Conservation (phyloP, 2,113 vertebrate genomes). For the Aphyosemion australe region DNA sequence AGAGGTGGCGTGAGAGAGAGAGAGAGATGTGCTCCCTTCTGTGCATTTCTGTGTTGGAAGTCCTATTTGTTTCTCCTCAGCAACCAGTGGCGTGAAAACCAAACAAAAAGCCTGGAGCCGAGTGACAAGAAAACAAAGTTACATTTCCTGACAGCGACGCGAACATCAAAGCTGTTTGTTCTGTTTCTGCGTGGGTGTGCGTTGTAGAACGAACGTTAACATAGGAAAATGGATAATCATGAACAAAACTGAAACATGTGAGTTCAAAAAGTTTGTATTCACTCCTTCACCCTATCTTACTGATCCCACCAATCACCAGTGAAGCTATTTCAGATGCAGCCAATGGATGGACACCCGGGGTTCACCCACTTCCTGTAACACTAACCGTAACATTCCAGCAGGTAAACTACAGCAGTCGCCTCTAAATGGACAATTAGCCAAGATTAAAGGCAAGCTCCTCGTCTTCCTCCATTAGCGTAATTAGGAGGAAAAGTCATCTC, state of each 20-base stretch:
- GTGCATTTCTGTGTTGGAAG: constrained; percentile 25
- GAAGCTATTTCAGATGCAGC: constrained; percentile 27
- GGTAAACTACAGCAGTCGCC: constrained; percentile 71
- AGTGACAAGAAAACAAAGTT: constrained; percentile 53
- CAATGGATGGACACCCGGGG: constrained; percentile 46
- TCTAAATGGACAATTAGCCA: constrained; percentile 76
- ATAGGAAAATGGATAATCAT: neutral
- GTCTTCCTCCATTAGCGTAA: constrained; percentile 73
- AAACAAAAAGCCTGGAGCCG: constrained; percentile 56
- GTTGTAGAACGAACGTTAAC: neutral
- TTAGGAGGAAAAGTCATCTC: constrained; percentile 76
- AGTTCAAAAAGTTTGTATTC: constrained; percentile 19
- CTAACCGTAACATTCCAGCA: constrained; percentile 70
- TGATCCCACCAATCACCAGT: constrained; percentile 44
- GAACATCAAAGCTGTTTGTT: constrained; percentile 46
- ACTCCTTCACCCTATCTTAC: constrained; percentile 9
- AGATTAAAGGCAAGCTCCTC: constrained; percentile 77
- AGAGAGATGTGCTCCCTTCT: neutral
- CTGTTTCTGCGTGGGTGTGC: constrained; percentile 2
- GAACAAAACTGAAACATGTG: constrained; percentile 23
- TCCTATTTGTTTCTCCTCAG: constrained; percentile 56
- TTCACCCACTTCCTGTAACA: constrained; percentile 69
- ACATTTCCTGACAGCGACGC: constrained; percentile 43
- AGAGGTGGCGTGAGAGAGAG: constrained; percentile 28
- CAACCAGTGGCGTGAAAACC: constrained; percentile 58